A percentile compares a stretch with the other conserved stretches of the same genome.
Evolutionary conservation across 1,140 invertebrate species (phyloP).

Genomic region (Megathymus violae): DNA sequence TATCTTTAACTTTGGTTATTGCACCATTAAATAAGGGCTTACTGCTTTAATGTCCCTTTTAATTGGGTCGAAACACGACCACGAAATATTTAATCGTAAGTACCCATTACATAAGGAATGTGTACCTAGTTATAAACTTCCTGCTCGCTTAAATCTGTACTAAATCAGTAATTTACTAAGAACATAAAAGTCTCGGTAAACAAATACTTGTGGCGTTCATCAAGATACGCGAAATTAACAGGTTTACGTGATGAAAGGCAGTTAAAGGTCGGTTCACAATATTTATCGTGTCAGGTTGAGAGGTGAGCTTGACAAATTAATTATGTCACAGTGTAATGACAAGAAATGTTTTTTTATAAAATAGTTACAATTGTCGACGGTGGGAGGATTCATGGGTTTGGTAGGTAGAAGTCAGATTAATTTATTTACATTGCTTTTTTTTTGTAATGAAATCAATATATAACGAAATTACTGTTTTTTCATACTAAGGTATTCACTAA

Average conservation of each 20-base stretch:
- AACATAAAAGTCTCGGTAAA: constrained; percentile 17
- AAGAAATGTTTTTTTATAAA: too few relatives aligned
- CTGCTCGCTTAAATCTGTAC: not conserved
- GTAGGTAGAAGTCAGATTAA: too few relatives aligned
- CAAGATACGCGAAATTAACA: constrained; percentile 28
- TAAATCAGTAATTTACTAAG: constrained; percentile 16
- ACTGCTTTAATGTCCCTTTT: not conserved
- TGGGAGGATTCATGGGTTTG: too few relatives aligned
- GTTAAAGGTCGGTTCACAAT: not conserved
- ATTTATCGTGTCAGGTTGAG: constrained; percentile 10
- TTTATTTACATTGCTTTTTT: too few relatives aligned
- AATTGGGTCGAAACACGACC: not conserved
- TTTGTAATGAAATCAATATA: too few relatives aligned
- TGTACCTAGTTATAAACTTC: not conserved
- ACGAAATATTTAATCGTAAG: not conserved
- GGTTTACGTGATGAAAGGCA: constrained; percentile 15
- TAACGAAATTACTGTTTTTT: too few relatives aligned
- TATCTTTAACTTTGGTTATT: too few relatives aligned
- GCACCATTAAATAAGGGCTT: not conserved
- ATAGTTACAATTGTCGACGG: too few relatives aligned
- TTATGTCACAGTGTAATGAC: constrained; percentile 8
- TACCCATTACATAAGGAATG: not conserved
- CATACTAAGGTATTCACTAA: too few relatives aligned
- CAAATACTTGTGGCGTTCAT: constrained; percentile 17
- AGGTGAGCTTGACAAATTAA: constrained; percentile 13